A percentile compares a stretch with the other conserved stretches of the same genome.
These are phyloP conservation scores for Lapara coniferarum DNA, from an alignment of 2,888 invertebrate genomes.

Conservation along the genomic window DNA sequence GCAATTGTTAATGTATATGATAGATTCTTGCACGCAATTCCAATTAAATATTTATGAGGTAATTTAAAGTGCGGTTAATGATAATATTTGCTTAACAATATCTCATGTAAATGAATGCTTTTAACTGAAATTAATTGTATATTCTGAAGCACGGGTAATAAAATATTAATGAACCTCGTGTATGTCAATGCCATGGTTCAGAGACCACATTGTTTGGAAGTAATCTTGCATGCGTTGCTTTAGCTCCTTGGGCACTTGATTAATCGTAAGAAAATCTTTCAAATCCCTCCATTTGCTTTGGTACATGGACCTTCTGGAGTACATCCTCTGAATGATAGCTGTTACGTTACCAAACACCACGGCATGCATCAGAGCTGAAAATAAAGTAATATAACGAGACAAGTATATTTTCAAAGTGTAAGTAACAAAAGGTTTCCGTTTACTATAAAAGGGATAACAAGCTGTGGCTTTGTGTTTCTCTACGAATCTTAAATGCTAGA, in stretches of 20 bases:
- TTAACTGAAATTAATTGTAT: neutral
- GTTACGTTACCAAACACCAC: slow-evolving; percentile 99
- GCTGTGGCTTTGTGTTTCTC: slow-evolving; percentile 14
- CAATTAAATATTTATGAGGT: slow-evolving; percentile 4
- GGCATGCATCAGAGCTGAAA: slow-evolving; percentile 97
- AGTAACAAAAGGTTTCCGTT: slow-evolving; percentile 16
- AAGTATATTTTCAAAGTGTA: slow-evolving; percentile 14
- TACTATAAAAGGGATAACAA: slow-evolving; percentile 24
- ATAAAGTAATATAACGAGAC: slow-evolving; percentile 19
- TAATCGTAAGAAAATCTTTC: slow-evolving; percentile 96
- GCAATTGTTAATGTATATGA: no score
- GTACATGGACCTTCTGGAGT: slow-evolving; percentile 95
- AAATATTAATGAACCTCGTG: slow-evolving; percentile 88
- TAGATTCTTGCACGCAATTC: neutral
- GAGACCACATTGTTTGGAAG: slow-evolving; percentile 98
- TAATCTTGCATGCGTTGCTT: slow-evolving; percentile 98
- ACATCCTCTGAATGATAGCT: slow-evolving; percentile 98
- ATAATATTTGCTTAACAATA: no score
- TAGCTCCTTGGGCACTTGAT: slow-evolving; percentile 97
- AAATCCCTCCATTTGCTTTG: slow-evolving; percentile 97
- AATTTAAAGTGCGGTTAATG: neutral
- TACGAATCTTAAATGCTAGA: neutral
- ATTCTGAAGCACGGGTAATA: neutral
- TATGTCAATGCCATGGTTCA: slow-evolving; percentile 98
- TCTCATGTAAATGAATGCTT: no score